phyloP scores from a whole-genome alignment of 2,888 invertebrate genomes.

The Microctonus brassicae region DNA sequence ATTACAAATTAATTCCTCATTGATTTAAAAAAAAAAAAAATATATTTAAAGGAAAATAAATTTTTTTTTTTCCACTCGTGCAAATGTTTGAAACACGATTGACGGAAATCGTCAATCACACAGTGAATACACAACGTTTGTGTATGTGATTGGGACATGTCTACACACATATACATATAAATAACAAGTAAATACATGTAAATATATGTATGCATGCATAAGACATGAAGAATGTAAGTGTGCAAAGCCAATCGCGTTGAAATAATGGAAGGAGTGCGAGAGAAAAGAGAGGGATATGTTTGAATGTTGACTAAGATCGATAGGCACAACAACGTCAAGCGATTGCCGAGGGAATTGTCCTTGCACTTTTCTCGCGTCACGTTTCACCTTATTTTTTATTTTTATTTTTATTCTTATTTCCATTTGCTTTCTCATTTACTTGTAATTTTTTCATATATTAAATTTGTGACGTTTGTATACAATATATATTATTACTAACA shows the following conservation, averaged over 20 bases:
- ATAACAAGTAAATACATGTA: not conserved
- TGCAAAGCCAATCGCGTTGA: slow-evolving; percentile 3
- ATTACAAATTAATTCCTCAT: too few relatives aligned
- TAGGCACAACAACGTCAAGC: slow-evolving; percentile 18
- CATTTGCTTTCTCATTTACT: too few relatives aligned
- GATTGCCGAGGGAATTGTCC: slow-evolving; percentile 28
- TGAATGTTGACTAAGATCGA: slow-evolving; percentile 40
- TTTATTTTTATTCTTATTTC: not conserved
- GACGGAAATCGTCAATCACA: slow-evolving; percentile 34
- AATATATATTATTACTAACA: too few relatives aligned
- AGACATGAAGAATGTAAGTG: slow-evolving; percentile 36
- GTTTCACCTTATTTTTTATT: slow-evolving; percentile 8
- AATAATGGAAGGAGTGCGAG: not conserved
- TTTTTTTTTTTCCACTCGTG: too few relatives aligned
- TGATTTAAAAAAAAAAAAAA: too few relatives aligned
- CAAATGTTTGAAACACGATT: too few relatives aligned
- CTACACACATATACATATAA: not conserved
- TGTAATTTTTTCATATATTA: too few relatives aligned
- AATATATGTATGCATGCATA: slow-evolving; percentile 28
- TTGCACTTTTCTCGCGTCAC: slow-evolving; percentile 23
- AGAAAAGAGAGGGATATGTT: slow-evolving; percentile 25
- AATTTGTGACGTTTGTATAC: too few relatives aligned
- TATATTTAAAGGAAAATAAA: too few relatives aligned
- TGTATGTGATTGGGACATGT: not conserved
- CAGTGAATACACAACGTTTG: not conserved